Conservation (phyloP, 2,888 invertebrate species). For the Podotricha telesiphe region DNA sequence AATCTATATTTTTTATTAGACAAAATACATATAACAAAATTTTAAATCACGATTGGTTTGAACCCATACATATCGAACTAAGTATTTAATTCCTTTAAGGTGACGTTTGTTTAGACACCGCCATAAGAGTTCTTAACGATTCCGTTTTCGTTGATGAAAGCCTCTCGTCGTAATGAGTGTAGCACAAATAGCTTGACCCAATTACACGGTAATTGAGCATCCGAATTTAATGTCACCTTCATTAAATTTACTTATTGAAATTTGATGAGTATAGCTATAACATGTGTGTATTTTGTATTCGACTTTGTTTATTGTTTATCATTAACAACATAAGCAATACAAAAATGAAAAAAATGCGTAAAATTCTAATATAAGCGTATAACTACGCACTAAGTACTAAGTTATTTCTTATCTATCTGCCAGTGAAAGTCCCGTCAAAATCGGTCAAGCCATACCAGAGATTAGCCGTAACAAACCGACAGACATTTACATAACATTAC, state of each 20-base stretch:
- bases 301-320: too few relatives aligned
- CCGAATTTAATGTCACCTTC: constrained; percentile 15
- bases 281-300: background rate
- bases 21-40: too few relatives aligned
- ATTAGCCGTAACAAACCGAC: too few relatives aligned
- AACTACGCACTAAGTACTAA: too few relatives aligned
- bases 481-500: too few relatives aligned
- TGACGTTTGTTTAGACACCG: constrained; percentile 1
- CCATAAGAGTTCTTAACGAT: constrained; percentile 14
- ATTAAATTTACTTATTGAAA: constrained; percentile 20
- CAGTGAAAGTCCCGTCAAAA: too few relatives aligned
- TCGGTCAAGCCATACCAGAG: too few relatives aligned
- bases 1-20: too few relatives aligned
- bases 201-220: constrained; percentile 24
- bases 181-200: constrained; percentile 23
- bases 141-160: constrained; percentile 13
- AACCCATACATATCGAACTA: background rate
- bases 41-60: background rate
- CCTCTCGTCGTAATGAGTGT: constrained; percentile 14
- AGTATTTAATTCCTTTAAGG: background rate
- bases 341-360: too few relatives aligned
- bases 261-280: background rate
- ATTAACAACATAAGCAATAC: too few relatives aligned
- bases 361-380: too few relatives aligned
- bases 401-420: too few relatives aligned